Base-by-base conservation (phyloP, 1,140 invertebrate species). In the Colletes gigas region DNA sequence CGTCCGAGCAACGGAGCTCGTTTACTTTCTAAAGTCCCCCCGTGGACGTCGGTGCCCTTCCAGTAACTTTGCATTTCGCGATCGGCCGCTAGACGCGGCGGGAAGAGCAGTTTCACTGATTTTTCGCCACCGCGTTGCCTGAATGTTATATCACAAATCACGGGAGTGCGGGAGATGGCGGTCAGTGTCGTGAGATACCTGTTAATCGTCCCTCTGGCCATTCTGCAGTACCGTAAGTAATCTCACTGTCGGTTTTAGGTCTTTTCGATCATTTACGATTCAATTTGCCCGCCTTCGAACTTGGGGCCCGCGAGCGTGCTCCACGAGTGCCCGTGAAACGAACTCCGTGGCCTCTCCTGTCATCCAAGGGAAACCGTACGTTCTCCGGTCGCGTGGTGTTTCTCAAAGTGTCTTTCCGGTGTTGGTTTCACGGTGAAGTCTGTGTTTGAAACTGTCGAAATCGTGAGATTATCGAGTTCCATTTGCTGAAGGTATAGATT, bases 91-190 rank as follows among this genome's bases (percentile, higher is more conserved):
- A 71, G 78, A 55, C 41, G 65, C 62, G 80, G 72, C 75, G 82
- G 84, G 88, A 89, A 88, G 89, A 89, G 89, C 89, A 86, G 90
- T 89, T 92, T 90, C 88, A 86, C 88, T 76, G 84, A 88, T 89
- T 91, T 92, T 90, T 92, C 89, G 84, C 50, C 69, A 77, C 71
- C 87, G 74, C 70, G 70, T 30, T 87, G 83, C 83, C 91, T 90
- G 83, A 89, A 93, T 92, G 92, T 92, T 92, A 91, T 92, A 93
- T 92, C 88, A 93, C 88, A 90, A 88, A 89, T 82, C 78, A 81
- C 83, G 78, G 74, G 84, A 92, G 85, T 87, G 89, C 88, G 87
- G 90, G 92, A 92, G 89, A 93, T 93, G 93, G 92, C 92, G 88
- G 81, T 92, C 89, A 93, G 90, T 92, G 85, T 89, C 83, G 88